These are phyloP conservation scores for Arrhamphus sclerolepis DNA, from an alignment of 2,797 vertebrate species.

Conservation along the genomic window DNA sequence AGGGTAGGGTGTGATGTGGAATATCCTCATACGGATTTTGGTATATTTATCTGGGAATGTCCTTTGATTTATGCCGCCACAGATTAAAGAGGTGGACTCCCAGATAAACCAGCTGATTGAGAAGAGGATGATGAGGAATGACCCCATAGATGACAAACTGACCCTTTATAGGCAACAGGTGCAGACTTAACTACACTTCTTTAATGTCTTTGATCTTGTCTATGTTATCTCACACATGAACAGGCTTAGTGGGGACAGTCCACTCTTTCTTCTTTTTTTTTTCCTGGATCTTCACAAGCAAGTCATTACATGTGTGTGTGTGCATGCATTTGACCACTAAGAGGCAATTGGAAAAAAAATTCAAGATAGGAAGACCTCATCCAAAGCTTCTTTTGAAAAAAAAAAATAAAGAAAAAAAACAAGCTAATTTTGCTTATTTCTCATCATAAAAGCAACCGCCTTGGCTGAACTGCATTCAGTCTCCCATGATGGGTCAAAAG, in stretches of 20 bases:
- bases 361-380: too few species aligned
- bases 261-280: too few species aligned
- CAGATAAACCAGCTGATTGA: conserved; percentile 92
- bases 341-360: too few species aligned
- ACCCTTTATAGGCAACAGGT: conserved; percentile 95
- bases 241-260: too few species aligned
- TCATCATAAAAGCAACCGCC: background rate
- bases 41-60: background rate
- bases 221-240: background rate
- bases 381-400: too few species aligned
- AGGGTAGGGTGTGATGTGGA: background rate
- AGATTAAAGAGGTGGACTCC: conserved; percentile 88
- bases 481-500: conserved; percentile 1
- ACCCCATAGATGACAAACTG: conserved; percentile 91
- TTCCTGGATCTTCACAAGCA: too few species aligned
- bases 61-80: conserved; percentile 17
- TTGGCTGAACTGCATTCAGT: background rate
- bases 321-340: too few species aligned
- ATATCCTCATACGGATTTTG: rapidly evolving
- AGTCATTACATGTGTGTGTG: too few species aligned
- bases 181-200: conserved; percentile 16
- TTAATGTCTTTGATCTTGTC: conserved; percentile 10
- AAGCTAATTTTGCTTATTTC: background rate
- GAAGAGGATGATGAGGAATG: conserved; percentile 92
- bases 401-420: too few species aligned